Evolutionary conservation across 2,888 invertebrate genomes (phyloP).

Genomic region (Thymelicus acteon): DNA sequence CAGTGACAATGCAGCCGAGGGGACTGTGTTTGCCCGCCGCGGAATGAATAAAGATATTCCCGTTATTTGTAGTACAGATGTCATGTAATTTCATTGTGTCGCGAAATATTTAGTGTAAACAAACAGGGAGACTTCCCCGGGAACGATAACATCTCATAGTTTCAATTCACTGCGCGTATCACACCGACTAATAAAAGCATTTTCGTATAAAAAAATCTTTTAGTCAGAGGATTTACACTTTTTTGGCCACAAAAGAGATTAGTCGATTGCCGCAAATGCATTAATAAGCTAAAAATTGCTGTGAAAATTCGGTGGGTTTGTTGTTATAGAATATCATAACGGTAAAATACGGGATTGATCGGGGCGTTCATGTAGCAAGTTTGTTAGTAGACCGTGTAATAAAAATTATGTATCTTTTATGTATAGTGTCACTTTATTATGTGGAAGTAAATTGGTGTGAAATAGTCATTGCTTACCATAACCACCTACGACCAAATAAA

Average conservation of each 20-base stretch:
- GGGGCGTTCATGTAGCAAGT: neutral
- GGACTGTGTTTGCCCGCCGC: constrained; percentile 74
- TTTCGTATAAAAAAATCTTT: constrained; percentile 70
- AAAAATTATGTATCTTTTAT: too few species aligned
- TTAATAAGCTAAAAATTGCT: constrained; percentile 37
- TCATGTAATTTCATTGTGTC: constrained; percentile 85
- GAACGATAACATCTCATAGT: constrained; percentile 77
- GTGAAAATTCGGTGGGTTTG: constrained; percentile 7
- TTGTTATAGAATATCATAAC: constrained; percentile 6
- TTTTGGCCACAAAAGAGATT: constrained; percentile 74
- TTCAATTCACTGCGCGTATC: constrained; percentile 65
- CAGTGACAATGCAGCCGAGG: constrained; percentile 73
- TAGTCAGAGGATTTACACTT: constrained; percentile 71
- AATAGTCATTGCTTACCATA: neutral
- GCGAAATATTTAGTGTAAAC: constrained; percentile 83
- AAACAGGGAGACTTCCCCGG: constrained; percentile 71
- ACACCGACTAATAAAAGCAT: constrained; percentile 66
- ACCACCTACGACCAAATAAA: neutral
- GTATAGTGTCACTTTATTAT: too few species aligned
- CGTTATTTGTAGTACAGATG: constrained; percentile 85
- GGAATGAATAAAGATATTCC: constrained; percentile 84
- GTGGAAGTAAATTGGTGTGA: neutral
- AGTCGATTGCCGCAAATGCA: constrained; percentile 54
- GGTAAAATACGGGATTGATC: constrained; percentile 1
- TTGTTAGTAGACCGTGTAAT: too few species aligned